Percentiles rank a stretch among this genome's conserved stretches.
Evolutionary conservation across 2,113 vertebrate genomes (phyloP).

Genomic region (Paracanthobrama guichenoti): DNA sequence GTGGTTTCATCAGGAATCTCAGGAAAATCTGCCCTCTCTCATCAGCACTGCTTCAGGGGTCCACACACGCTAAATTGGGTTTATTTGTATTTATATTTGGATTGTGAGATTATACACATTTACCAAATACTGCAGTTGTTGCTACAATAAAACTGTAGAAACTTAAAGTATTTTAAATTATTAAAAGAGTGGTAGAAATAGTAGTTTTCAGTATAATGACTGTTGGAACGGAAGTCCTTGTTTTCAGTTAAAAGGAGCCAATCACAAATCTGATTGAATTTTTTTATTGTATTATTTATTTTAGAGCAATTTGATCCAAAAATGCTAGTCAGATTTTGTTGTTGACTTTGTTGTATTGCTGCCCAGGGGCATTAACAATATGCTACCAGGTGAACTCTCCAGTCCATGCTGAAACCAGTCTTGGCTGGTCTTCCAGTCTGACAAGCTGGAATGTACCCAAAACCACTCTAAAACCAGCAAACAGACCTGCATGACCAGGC

Average conservation of each 20-base stretch:
- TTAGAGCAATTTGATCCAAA: no score
- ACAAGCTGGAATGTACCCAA: not conserved
- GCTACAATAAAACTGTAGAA: no score
- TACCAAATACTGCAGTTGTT: no score
- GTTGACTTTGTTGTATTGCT: not conserved
- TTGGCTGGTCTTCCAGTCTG: not conserved
- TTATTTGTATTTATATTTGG: not conserved
- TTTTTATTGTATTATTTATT: no score
- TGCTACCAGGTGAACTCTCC: not conserved
- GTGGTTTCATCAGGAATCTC: not conserved
- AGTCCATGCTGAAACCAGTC: not conserved
- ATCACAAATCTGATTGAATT: not conserved
- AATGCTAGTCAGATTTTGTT: not conserved
- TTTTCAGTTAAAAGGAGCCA: not conserved
- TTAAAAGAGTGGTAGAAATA: not conserved
- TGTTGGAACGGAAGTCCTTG: not conserved
- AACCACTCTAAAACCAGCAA: not conserved
- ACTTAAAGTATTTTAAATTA: no score
- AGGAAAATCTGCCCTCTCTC: slow-evolving; percentile 17
- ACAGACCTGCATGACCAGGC: not conserved
- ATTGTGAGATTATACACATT: not conserved
- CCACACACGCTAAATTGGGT: not conserved
- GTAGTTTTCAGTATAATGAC: not conserved
- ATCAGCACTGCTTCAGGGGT: slow-evolving; percentile 37
- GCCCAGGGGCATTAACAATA: not conserved